phyloP scores from a whole-genome alignment of 2,888 invertebrate genomes.

The Eilema caniola region DNA sequence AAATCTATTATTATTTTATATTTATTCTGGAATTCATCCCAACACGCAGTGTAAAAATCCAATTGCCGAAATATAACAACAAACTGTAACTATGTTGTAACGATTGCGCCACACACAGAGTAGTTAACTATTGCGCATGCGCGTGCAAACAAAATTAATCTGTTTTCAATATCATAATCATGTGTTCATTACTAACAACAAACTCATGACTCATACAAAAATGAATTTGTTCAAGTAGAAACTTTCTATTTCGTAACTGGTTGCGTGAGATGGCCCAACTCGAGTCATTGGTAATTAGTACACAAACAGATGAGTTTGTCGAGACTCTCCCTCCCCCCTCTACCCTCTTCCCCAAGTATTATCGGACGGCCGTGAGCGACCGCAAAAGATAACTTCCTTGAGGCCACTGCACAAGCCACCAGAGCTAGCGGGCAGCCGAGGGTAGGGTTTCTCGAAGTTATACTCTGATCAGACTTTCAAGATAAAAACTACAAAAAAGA shows the following conservation, averaged over 20 bases:
- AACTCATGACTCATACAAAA: constrained; percentile 9
- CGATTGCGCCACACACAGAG: constrained; percentile 1
- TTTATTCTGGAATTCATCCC: constrained; percentile 3
- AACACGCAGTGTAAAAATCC: neutral
- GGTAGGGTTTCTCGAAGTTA: too few species aligned
- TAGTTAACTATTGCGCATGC: neutral
- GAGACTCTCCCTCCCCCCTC: constrained; percentile 1
- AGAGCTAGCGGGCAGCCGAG: neutral
- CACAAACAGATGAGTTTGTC: constrained; percentile 18
- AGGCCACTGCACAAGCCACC: constrained; percentile 7
- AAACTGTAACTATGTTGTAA: neutral
- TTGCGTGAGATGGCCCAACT: constrained; percentile 10
- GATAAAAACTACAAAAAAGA: too few species aligned
- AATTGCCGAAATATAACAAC: constrained; percentile 10
- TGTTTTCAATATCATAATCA: constrained; percentile 11
- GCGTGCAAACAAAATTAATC: constrained; percentile 12
- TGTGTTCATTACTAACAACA: neutral
- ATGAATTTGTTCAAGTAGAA: constrained; percentile 12
- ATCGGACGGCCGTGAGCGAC: constrained; percentile 17
- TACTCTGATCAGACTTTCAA: neutral
- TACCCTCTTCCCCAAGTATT: neutral
- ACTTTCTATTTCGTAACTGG: constrained; percentile 36
- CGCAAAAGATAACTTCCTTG: constrained; percentile 18
- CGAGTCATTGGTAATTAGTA: constrained; percentile 15
- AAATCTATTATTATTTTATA: neutral